Evolutionary conservation across 2,797 vertebrate species (phyloP), one percentile per base, ranked within the genome.

Genomic region (Megaceryle alcyon): DNA sequence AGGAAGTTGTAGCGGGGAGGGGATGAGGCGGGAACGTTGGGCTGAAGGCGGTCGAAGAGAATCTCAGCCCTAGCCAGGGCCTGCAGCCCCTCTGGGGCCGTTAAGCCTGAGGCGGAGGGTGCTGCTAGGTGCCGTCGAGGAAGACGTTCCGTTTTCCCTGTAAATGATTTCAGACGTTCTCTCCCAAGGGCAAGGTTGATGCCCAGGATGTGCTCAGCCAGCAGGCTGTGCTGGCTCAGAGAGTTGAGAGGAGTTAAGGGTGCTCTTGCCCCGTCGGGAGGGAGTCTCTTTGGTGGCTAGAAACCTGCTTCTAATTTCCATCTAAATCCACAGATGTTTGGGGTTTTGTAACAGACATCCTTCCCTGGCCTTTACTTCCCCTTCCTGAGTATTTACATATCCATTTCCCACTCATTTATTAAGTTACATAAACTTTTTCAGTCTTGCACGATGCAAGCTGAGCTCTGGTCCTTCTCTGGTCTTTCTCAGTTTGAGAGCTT

Each of bases 281-380:
- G 75, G 49, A 49, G 35, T 26, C 28, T 33, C 23, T 43, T 37
- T 3, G 5, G 4, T 2, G 48, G 29, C 35, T 73, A 25, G 61
- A 86, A 83, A 88, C 39, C 56, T 4, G 20, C 60, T 46, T 35
- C 43, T 54, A 1, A 29, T 78, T 81, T 31, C 77, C 69, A 46
- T 46, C 57, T 35, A 7, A 13, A 17, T n/a, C 60, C n/a, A 10
- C 3, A 39, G n/a, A 6, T 19, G 11, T 21, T 49, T 21, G 54
- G 9, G 3, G 0, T 12, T 14, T 51, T 37, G 35, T 39, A 48
- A n/a, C 33, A 56, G 17, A 4, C 54, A 9, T 21, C 54, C 5
- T 54, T 7, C 26, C 21, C 53, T 23, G 28, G 35, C 16, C 6
- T 64, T 88, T 73, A 4, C 28, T 35, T 64, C 26, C 31, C n/a